A percentile compares a stretch with the other conserved stretches of the same genome.
phyloP scores from a whole-genome alignment of 1,140 invertebrate genomes.

The Drosophila santomea region DNA sequence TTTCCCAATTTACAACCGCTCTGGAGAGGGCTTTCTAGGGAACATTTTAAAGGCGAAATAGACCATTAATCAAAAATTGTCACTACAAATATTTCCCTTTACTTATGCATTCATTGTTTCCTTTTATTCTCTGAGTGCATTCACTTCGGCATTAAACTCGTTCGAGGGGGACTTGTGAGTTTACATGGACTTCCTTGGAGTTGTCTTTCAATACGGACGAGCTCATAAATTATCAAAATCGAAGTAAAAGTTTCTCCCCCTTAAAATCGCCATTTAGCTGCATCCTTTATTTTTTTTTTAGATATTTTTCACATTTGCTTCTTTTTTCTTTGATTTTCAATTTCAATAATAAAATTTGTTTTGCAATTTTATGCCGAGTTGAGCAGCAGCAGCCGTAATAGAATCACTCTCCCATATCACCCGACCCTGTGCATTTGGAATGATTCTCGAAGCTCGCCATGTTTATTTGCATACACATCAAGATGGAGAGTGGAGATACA shows the following conservation, averaged over 20 bases:
- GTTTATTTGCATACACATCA: constrained; percentile 63
- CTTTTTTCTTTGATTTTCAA: constrained; percentile 70
- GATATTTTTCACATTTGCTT: constrained; percentile 4
- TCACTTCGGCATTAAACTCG: constrained; percentile 7
- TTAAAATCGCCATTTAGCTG: constrained; percentile 25
- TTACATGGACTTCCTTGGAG: not conserved
- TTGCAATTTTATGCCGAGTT: constrained; percentile 73
- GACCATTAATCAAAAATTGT: no score
- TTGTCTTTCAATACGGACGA: constrained; percentile 24
- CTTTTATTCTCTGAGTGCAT: not conserved
- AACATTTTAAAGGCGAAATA: no score
- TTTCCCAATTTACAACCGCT: constrained; percentile 4
- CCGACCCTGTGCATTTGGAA: constrained; percentile 31
- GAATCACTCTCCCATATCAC: constrained; percentile 27
- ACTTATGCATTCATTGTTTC: not conserved
- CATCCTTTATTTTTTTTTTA: constrained; percentile 7
- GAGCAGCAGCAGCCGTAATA: constrained; percentile 54
- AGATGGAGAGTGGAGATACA: constrained; percentile 40
- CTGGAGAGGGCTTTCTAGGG: not conserved
- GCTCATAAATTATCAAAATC: constrained; percentile 43
- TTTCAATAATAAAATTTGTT: constrained; percentile 79
- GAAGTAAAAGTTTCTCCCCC: constrained; percentile 20
- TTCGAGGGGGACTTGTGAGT: not conserved
- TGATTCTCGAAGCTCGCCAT: constrained; percentile 34
- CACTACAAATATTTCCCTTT: no score